Base-by-base conservation (phyloP, 2,797 vertebrate species). In the Eospalax fontanierii region DNA sequence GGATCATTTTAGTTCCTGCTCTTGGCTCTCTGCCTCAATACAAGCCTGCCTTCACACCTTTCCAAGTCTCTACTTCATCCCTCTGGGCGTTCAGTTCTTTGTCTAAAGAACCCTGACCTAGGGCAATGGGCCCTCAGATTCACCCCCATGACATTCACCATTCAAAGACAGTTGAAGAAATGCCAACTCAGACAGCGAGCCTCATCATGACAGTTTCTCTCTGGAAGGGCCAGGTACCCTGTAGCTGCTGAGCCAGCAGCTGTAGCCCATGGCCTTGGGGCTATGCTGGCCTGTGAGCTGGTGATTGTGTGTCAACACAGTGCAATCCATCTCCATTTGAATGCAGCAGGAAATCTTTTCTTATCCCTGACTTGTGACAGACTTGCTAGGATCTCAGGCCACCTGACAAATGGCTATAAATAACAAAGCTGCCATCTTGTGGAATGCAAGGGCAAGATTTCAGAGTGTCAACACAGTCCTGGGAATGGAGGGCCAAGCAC, bases 391-490 rank as follows among this genome's bases (percentile, higher is more conserved):
- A n/a, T 15, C 50, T 61, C 43, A 40, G 65, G 59, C 57, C 66
- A 33, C 15, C 1, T 15, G 18, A 57, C 50, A 54, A 43, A 50
- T 6, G 14, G 46, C 10, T 14, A 12, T 68, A 66, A 87, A 68
- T 87, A 90, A 66, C 14, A 18, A 63, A 46, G 6, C 46, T 2
- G 18, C 30, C 40, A 12, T n/a, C 5, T 30, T 65, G 85, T 38
- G 85, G 80, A 85, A 81, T 1, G 68, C 71, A 38, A 59, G 74
- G 2, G 65, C 75, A 24, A 33, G 76, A 68, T 33, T 70, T 63
- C 14, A 71, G 90, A 84, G 22, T 54, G 75, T 84, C 90, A 46
- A 73, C 66, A 66, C 71, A 71, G 94, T 89, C 95, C 68, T 73
- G 88, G 81, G 94, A 85, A 74, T 65, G 81, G 73, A 78, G 50